Evolutionary conservation across 1,140 invertebrate species (phyloP), one percentile per base, ranked within the genome.

Genomic region (Pseudomyrmex sp.): DNA sequence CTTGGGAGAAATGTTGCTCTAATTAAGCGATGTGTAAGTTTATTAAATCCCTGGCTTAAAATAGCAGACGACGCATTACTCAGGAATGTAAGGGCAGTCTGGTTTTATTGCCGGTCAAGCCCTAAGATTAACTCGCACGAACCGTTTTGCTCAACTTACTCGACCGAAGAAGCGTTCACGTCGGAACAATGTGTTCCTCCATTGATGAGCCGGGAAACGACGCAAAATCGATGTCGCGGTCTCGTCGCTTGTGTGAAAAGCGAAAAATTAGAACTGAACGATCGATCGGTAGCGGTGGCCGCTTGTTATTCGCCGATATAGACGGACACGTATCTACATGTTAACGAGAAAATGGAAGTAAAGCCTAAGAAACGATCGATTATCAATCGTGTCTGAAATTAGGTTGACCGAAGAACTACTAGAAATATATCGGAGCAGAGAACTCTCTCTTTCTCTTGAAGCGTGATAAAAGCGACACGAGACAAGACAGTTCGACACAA

Each of bases 61-160:
- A 94, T 94, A 94, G 91, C 91, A 44, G 85, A 87, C 92, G 92
- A 93, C 93, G 93, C 93, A 93, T 91, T 92, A 91, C 75, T 87
- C 86, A 91, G 89, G 93, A 94, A 94, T 94, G 92, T 91, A 92
- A 93, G 91, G 92, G 92, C 92, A 93, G 87, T 73, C 85, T 88
- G 84, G 90, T 91, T 93, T 93, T 92, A 93, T 93, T 92, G 90
- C 90, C 88, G 89, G 85, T 82, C 88, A 83, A 86, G 83, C 85
- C 88, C 88, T 90, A 88, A 92, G 88, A 91, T 91, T 91, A 91
- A 91, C 90, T 91, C 87, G 83, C 61, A 75, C 77, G 46, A 50
- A 70, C 84, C 82, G 73, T 89, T 89, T 87, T 75, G 77, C 66
- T 26, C 56, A 48, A 2, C 26, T 74, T 35, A 35, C 59, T 56